These are phyloP conservation scores for Ennomos quercinarius DNA, from an alignment of 2,888 invertebrate species.

Conservation along the genomic window DNA sequence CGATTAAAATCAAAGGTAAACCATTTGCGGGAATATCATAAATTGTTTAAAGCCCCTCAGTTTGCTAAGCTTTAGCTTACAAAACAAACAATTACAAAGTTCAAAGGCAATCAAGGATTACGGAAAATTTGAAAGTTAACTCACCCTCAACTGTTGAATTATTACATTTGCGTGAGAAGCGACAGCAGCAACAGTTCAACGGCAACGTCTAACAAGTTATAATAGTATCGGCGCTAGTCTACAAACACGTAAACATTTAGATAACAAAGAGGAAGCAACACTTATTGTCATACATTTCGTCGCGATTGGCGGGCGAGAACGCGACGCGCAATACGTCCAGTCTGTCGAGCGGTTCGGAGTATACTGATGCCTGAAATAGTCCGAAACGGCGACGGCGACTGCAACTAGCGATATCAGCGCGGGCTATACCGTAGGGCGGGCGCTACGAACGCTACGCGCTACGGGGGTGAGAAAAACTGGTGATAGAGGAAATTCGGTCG, in stretches of 20 bases:
- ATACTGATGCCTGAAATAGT: constrained; percentile 65
- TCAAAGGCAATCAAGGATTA: neutral
- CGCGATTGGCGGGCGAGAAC: constrained; percentile 60
- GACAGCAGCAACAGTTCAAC: constrained; percentile 43
- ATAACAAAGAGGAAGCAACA: constrained; percentile 81
- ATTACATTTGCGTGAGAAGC: constrained; percentile 42
- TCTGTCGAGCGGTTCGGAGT: constrained; percentile 64
- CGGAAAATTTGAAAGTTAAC: constrained; percentile 34
- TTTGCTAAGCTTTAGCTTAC: too few species aligned
- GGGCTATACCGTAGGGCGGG: constrained; percentile 62
- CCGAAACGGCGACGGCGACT: constrained; percentile 50
- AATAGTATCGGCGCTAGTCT: constrained; percentile 42
- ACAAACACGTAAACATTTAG: constrained; percentile 68
- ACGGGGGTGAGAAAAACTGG: constrained; percentile 42
- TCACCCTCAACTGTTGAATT: constrained; percentile 55
- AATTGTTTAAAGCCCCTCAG: constrained; percentile 24
- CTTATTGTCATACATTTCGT: constrained; percentile 85
- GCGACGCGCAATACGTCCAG: constrained; percentile 67
- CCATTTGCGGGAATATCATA: constrained; percentile 19
- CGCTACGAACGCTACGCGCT: constrained; percentile 69
- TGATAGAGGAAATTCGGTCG: constrained; percentile 19
- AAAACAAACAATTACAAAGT: too few species aligned
- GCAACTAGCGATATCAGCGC: constrained; percentile 55
- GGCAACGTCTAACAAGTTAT: constrained; percentile 37
- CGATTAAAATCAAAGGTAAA: constrained; percentile 48